Base-by-base conservation (phyloP, 2,888 invertebrate genomes). In the Hofmannophila pseudospretella region DNA sequence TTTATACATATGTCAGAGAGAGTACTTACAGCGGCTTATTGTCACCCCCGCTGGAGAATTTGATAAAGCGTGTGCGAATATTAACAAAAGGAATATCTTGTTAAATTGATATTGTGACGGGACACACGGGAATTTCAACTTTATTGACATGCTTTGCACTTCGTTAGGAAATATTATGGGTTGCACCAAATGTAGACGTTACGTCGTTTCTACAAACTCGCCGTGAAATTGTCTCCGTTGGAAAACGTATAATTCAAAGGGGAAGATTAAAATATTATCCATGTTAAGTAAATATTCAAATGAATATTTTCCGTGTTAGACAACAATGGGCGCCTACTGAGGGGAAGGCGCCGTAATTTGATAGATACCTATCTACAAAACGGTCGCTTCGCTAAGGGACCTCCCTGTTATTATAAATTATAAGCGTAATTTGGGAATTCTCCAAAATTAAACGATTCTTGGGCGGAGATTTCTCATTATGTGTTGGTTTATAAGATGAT, bases 241-340 rank as follows among this genome's bases (percentile, higher is more conserved):
- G 85, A 85, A 86, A 86, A 81, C 82, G 85, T 86, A 79, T 86
- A 85, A 84, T 85, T 85, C 84, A 84, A 80, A 86, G 85, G 87
- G 88, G 87, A 84, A 87, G 88, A 88, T 88, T 88, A 88, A 88
- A 88, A 88, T 88, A 88, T 88, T 88, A 88, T 87, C 84, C 87
- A 85, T 86, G 88, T 87, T 88, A 86, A 87, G 87, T 88, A 88
- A 88, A 88, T 88, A 88, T 87, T 87, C 86, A 85, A 86, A 85
- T 87, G 86, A 87, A 88, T 87, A 88, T 88, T 87, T 88, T 84
- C 86, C 81, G 79, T 85, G 87, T 87, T 84, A 85, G 79, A 85
- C 85, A 85, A 87, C 86, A 84, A 85, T 82, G 70, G 64, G 71
- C 60, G 68, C 63, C 56, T 54, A 54, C 56, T 56, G 67, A 75